A percentile compares a stretch with the other conserved stretches of the same genome.
Evolutionary conservation across 2,113 vertebrate genomes (phyloP).

Genomic region (Acrocephalus arundinaceus): DNA sequence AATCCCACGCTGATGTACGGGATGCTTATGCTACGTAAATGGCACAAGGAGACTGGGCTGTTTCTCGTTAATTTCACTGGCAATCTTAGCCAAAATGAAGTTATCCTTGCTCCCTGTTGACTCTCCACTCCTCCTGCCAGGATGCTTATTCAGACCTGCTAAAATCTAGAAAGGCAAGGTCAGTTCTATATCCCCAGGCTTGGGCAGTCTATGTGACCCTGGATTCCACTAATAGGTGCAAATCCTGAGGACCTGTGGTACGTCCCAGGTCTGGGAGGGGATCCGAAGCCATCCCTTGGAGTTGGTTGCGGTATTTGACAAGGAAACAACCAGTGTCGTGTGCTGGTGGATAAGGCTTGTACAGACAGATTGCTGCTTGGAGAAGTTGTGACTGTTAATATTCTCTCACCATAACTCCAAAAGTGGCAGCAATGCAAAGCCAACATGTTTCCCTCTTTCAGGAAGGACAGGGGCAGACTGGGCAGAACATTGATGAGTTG

Average conservation of each 20-base stretch:
- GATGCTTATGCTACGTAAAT: fast-evolving
- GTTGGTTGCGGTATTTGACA: fast-evolving
- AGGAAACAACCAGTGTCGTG: neutral
- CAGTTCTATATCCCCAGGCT: neutral
- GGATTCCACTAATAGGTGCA: neutral
- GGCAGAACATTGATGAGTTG: neutral
- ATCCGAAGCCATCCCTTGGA: fast-evolving
- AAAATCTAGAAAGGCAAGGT: neutral
- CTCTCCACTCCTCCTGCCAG: neutral
- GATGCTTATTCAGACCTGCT: neutral
- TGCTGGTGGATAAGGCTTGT: neutral
- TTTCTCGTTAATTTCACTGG: neutral
- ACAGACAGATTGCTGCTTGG: neutral
- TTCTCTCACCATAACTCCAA: neutral
- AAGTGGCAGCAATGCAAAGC: neutral
- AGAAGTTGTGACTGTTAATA: neutral
- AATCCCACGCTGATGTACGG: neutral
- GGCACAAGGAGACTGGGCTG: fast-evolving
- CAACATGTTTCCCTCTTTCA: neutral
- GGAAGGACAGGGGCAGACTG: neutral
- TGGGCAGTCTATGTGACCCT: neutral
- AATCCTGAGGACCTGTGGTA: neutral
- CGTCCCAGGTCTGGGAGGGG: neutral
- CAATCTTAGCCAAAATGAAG: neutral
- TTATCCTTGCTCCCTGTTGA: neutral